Conservation (phyloP, 2,113 vertebrate genomes). For the Meles meles region DNA sequence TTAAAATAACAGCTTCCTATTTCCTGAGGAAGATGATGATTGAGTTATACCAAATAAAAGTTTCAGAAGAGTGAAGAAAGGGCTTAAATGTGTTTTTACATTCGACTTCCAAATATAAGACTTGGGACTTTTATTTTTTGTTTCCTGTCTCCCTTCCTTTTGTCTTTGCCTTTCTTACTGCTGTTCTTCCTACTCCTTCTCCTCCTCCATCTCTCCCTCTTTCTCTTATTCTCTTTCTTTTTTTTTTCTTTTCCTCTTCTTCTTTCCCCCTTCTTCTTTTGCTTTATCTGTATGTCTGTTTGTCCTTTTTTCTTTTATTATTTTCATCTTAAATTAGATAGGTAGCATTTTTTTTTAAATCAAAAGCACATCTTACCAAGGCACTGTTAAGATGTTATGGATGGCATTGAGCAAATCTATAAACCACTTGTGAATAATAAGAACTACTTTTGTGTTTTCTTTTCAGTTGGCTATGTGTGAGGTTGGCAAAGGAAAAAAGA, state of each 20-base stretch:
- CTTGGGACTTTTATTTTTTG: not conserved
- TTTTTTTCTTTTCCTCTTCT: not conserved
- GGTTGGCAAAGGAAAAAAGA: not conserved
- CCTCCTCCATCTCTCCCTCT: not conserved
- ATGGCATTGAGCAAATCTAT: not conserved
- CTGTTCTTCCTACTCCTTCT: not conserved
- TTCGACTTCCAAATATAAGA: not conserved
- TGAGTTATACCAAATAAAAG: not conserved
- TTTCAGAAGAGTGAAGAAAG: not conserved
- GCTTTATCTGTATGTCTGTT: not conserved
- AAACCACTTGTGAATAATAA: not conserved
- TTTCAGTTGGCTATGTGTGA: not conserved
- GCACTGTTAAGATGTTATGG: not conserved
- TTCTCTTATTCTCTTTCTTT: not conserved
- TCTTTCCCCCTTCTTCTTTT: not conserved
- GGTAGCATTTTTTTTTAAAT: not conserved
- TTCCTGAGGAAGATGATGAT: not conserved
- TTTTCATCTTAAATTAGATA: not conserved
- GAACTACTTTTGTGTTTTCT: not conserved
- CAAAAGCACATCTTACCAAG: not conserved
- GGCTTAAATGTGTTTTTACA: not conserved
- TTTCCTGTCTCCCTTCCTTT: not conserved
- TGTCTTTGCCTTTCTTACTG: not conserved
- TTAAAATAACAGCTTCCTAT: not conserved
- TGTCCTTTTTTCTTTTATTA: not conserved